phyloP scores from a whole-genome alignment of 2,888 invertebrate genomes.

The Acleris literana region DNA sequence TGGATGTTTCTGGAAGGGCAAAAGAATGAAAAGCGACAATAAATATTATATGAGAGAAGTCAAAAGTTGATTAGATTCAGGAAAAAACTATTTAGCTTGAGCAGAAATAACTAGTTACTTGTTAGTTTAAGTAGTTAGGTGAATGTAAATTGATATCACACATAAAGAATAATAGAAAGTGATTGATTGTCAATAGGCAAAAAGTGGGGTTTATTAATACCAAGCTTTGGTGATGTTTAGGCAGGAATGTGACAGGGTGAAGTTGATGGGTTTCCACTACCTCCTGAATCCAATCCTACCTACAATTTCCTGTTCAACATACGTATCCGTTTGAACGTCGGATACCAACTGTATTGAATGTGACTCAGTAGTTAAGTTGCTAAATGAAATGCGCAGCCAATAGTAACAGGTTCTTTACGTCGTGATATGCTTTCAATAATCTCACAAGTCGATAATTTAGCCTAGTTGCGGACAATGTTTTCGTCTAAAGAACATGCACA shows the following conservation, averaged over 20 bases:
- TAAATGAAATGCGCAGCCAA: conserved; percentile 81
- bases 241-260: conserved; percentile 10
- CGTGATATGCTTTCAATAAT: conserved; percentile 64
- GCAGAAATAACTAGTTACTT: too few relatives aligned
- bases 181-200: too few relatives aligned
- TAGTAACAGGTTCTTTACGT: conserved; percentile 49
- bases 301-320: neutral
- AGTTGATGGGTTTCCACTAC: conserved; percentile 12
- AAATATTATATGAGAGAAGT: conserved; percentile 45
- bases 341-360: conserved; percentile 5
- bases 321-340: conserved; percentile 2
- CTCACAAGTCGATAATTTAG: conserved; percentile 40
- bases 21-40: conserved; percentile 73
- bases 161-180: too few relatives aligned
- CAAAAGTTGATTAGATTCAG: neutral
- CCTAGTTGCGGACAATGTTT: conserved; percentile 34
- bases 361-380: conserved; percentile 10
- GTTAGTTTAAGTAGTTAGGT: too few relatives aligned
- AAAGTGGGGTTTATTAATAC: conserved; percentile 1
- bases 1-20: conserved; percentile 73
- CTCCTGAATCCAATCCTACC: conserved; percentile 3
- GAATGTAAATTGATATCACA: too few relatives aligned
- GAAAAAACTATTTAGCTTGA: neutral
- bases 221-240: conserved; percentile 14
- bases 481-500: conserved; percentile 65